These are phyloP conservation scores for Oryzaephilus surinamensis DNA, from an alignment of 1,140 invertebrate species.

Conservation along the genomic window DNA sequence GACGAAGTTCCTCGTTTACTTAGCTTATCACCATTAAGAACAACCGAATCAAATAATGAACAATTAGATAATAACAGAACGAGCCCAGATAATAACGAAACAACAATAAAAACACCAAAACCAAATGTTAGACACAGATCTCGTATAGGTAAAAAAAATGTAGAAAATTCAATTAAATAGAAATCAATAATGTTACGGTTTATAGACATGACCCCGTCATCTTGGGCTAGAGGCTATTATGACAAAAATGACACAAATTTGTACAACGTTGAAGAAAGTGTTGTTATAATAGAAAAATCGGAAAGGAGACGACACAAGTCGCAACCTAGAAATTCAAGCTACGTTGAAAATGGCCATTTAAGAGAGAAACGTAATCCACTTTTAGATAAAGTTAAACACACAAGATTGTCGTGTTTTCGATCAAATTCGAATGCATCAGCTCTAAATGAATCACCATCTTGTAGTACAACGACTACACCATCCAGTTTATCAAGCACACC, in stretches of 20 bases:
- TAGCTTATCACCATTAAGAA: constrained; percentile 52
- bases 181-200: constrained; percentile 14
- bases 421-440: constrained; percentile 30
- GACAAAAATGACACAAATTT: constrained; percentile 56
- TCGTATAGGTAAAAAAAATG: constrained; percentile 37
- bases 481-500: constrained; percentile 3
- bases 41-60: constrained; percentile 16
- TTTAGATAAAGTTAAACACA: constrained; percentile 59
- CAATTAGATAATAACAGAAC: too few species aligned
- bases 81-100: constrained; percentile 16
- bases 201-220: constrained; percentile 55
- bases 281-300: constrained; percentile 45
- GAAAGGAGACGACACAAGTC: constrained; percentile 38
- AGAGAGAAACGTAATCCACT: constrained; percentile 57
- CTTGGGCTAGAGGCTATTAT: constrained; percentile 52
- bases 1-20: constrained; percentile 56
- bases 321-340: constrained; percentile 31
- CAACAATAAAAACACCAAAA: constrained; percentile 18
- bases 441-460: constrained; percentile 9
- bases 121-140: constrained; percentile 37
- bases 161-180: constrained; percentile 1
- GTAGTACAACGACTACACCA: constrained; percentile 3
- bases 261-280: constrained; percentile 51
- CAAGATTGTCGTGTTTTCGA: constrained; percentile 55
- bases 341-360: constrained; percentile 27